A percentile compares a stretch with the other conserved stretches of the same genome.
Evolutionary conservation across 2,797 vertebrate species (phyloP).

Genomic region (Valencia hispanica): DNA sequence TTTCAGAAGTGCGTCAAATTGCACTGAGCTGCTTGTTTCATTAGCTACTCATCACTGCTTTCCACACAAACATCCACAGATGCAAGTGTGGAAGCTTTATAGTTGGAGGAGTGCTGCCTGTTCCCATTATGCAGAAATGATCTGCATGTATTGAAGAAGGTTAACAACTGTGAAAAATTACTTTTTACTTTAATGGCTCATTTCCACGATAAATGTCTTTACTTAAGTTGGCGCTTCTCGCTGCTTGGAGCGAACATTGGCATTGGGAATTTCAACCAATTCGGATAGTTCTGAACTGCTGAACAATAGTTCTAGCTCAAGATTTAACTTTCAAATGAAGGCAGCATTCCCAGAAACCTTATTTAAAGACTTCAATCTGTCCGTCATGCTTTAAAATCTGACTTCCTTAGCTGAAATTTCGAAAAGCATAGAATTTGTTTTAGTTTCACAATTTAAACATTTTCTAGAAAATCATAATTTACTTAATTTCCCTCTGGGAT

Average conservation of each 20-base stretch:
- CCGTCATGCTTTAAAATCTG: too few relatives aligned
- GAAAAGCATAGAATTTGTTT: too few relatives aligned
- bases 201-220: conserved; percentile 53
- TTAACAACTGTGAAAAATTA: conserved; percentile 51
- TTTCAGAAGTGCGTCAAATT: conserved; percentile 31
- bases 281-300: too few relatives aligned
- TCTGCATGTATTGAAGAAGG: conserved; percentile 43
- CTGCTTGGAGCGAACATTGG: not conserved
- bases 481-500: too few relatives aligned
- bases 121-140: conserved; percentile 60
- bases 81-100: conserved; percentile 27
- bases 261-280: too few relatives aligned
- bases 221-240: conserved; percentile 24
- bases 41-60: conserved; percentile 47
- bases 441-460: too few relatives aligned
- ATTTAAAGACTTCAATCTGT: too few relatives aligned
- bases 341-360: too few relatives aligned
- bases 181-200: conserved; percentile 51
- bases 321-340: too few relatives aligned
- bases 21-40: conserved; percentile 34
- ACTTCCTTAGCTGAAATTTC: too few relatives aligned
- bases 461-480: too few relatives aligned
- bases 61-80: conserved; percentile 18
- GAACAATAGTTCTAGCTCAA: too few relatives aligned
- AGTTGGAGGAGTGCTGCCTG: conserved; percentile 35